Conservation (phyloP, 2,113 vertebrate genomes). For the Platysteira castanea region DNA sequence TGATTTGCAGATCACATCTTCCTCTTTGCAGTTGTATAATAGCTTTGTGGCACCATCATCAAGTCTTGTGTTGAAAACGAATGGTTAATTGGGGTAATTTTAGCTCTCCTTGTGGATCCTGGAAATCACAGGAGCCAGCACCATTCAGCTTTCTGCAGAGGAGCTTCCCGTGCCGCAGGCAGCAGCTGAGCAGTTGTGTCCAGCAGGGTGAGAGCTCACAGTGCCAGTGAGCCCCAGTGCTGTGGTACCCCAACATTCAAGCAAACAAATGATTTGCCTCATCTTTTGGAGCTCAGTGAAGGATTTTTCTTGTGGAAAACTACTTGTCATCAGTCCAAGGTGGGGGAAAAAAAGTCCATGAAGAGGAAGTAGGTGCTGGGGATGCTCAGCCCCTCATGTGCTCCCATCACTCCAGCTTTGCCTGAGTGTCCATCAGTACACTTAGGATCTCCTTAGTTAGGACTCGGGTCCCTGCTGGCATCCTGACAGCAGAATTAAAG, state of each 20-base stretch:
- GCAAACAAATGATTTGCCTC: background rate
- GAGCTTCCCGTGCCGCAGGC: background rate
- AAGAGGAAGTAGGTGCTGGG: background rate
- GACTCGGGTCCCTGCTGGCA: background rate
- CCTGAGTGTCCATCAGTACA: rapidly evolving
- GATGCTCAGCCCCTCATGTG: background rate
- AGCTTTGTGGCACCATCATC: background rate
- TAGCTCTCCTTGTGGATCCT: background rate
- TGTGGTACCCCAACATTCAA: background rate
- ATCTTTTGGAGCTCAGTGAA: background rate
- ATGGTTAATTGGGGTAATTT: conserved; percentile 16
- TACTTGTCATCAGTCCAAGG: background rate
- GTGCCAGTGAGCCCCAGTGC: rapidly evolving
- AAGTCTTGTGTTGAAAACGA: background rate
- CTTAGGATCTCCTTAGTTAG: background rate
- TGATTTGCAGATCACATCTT: background rate
- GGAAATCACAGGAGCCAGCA: background rate
- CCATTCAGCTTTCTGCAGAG: background rate
- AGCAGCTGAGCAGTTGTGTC: background rate
- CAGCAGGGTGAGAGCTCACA: background rate
- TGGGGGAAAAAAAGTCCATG: background rate
- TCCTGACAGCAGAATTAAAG: background rate
- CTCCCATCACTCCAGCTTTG: background rate
- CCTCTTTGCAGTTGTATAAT: background rate
- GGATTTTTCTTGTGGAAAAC: background rate